These are phyloP conservation scores for Typhlomys cinereus DNA, from an alignment of 2,113 vertebrate species.

Conservation along the genomic window DNA sequence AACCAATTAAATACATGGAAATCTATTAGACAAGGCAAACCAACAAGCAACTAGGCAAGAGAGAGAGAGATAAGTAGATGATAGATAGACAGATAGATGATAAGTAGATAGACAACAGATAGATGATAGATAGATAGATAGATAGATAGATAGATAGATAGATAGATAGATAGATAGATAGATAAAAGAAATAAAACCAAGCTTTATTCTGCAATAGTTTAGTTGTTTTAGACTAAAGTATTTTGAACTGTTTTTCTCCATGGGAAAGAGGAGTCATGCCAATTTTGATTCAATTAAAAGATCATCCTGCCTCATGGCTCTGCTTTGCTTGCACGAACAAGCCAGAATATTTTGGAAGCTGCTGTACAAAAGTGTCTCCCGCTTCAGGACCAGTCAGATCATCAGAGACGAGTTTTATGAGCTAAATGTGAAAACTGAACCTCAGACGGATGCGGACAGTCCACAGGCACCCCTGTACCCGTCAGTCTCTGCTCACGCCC, in stretches of 20 bases:
- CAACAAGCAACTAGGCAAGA: not conserved
- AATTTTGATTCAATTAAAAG: not conserved
- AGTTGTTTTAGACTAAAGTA: not conserved
- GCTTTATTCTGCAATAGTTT: not conserved
- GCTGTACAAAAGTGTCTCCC: not conserved
- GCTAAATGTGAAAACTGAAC: not conserved
- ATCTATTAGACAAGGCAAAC: not conserved
- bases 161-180: no score
- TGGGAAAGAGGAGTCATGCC: not conserved
- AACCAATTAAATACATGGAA: no score
- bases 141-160: no score
- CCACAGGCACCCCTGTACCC: not conserved
- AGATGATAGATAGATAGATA: no score
- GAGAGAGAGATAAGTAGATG: no score
- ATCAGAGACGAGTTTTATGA: not conserved
- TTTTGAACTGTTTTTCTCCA: not conserved
- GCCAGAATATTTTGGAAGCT: conserved; percentile 24
- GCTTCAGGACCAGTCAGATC: not conserved
- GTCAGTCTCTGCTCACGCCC: not conserved
- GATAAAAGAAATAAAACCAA: conserved; percentile 48
- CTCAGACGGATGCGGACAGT: not conserved
- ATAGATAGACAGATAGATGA: no score
- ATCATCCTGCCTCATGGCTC: not conserved
- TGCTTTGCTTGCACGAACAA: not conserved
- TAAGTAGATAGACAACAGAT: no score